A percentile compares a stretch with the other conserved stretches of the same genome.
Conservation (phyloP, 2,797 vertebrate genomes). For the Clarias laeviceps region DNA sequence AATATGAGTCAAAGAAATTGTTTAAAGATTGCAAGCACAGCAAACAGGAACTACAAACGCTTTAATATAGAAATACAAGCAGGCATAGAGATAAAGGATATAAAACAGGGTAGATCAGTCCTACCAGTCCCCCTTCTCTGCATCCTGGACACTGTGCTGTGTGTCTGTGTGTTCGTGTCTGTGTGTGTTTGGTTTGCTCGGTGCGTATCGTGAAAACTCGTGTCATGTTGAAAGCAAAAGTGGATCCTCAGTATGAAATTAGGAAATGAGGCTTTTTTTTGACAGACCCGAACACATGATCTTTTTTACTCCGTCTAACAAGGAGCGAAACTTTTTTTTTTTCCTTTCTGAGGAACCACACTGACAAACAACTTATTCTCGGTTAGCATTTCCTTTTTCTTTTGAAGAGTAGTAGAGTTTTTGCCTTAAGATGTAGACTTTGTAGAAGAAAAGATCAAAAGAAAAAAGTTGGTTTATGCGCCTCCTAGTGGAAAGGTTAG, state of each 20-base stretch:
- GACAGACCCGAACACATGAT: conserved; percentile 38
- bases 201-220: background rate
- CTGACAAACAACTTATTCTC: conserved; percentile 7
- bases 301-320: background rate
- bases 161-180: background rate
- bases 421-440: background rate
- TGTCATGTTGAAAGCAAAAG: conserved; percentile 12
- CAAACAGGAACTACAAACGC: background rate
- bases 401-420: background rate
- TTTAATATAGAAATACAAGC: background rate
- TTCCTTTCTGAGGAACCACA: conserved; percentile 7
- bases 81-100: background rate
- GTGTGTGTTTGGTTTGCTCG: background rate
- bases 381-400: background rate
- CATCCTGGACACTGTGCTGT: conserved; percentile 3
- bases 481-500: conserved; percentile 8
- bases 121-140: conserved; percentile 38
- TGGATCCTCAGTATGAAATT: conserved; percentile 31
- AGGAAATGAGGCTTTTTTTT: conserved; percentile 52
- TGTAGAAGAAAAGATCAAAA: too few species aligned
- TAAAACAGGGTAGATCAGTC: background rate
- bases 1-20: background rate
- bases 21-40: background rate
- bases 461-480: background rate
- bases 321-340: background rate